A percentile compares a stretch with the other conserved stretches of the same genome.
phyloP scores from a whole-genome alignment of 2,113 vertebrate genomes.

The Formicarius rufipectus region DNA sequence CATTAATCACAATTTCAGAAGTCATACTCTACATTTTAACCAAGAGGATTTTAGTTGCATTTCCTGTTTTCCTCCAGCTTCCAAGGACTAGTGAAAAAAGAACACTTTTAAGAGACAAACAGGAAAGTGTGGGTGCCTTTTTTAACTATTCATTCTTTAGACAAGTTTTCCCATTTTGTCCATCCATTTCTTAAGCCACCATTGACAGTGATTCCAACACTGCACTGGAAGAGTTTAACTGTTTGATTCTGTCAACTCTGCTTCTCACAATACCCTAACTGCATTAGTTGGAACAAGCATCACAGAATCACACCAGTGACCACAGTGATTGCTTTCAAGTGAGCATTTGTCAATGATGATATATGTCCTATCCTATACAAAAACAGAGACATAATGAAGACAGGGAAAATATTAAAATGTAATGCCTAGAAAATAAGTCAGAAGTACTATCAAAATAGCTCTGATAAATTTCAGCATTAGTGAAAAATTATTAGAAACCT shows the following conservation, averaged over 20 bases:
- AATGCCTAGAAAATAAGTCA: not conserved
- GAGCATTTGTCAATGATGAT: not conserved
- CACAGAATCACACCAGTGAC: not conserved
- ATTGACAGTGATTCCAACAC: not conserved
- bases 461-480: not conserved
- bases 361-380: not conserved
- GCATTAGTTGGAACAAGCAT: not conserved
- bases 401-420: not conserved
- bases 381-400: not conserved
- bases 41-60: not conserved
- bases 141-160: not conserved
- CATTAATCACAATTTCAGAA: not conserved
- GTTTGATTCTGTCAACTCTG: not conserved
- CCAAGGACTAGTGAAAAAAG: not conserved
- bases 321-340: not conserved
- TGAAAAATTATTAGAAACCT: not conserved
- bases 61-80: not conserved
- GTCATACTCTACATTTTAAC: not conserved
- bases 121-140: not conserved
- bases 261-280: not conserved
- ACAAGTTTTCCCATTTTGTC: not conserved
- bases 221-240: not conserved
- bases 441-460: not conserved
- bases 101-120: not conserved
- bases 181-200: not conserved